Percentiles rank a stretch among this genome's conserved stretches.
Evolutionary conservation across 1,140 invertebrate species (phyloP).

Genomic region (Teleogryllus occipitalis): DNA sequence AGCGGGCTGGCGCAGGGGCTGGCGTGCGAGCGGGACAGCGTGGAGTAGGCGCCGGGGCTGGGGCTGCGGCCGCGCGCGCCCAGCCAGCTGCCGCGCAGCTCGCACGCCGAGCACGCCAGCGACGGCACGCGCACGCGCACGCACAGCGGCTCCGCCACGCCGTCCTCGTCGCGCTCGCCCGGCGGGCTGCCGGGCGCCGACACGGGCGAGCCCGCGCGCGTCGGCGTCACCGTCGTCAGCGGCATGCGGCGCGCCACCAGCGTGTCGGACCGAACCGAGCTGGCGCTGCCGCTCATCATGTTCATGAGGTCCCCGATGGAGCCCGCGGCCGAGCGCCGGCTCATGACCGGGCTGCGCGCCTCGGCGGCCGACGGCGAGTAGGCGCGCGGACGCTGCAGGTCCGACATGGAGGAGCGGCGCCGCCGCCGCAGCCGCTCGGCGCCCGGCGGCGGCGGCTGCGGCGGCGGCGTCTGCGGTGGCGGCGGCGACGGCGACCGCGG

Average conservation of each 20-base stretch:
- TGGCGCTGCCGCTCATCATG: constrained; percentile 56
- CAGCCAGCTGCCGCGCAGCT: too few relatives aligned
- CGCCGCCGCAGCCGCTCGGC: constrained; percentile 15
- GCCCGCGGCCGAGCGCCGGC: constrained; percentile 36
- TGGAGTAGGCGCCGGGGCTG: too few relatives aligned
- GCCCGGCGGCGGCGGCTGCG: constrained; percentile 28
- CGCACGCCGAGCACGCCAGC: too few relatives aligned
- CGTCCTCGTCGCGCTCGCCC: not conserved
- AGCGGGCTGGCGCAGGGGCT: too few relatives aligned
- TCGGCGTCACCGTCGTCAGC: constrained; percentile 55
- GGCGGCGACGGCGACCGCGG: not conserved
- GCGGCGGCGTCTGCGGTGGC: constrained; percentile 45
- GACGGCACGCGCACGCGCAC: too few relatives aligned
- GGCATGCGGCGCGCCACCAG: constrained; percentile 49
- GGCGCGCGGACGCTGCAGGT: constrained; percentile 69
- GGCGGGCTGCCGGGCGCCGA: not conserved
- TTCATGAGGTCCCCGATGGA: constrained; percentile 74
- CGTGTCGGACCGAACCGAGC: constrained; percentile 49
- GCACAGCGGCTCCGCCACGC: too few relatives aligned
- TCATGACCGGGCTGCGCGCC: not conserved
- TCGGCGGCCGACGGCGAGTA: constrained; percentile 58
- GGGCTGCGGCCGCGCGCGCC: too few relatives aligned
- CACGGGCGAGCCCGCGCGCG: not conserved
- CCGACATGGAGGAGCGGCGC: constrained; percentile 36
- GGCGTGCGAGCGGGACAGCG: too few relatives aligned